Percentiles rank a stretch among this genome's conserved stretches.
These are phyloP conservation scores for Drosophila paracracens DNA, from an alignment of 2,888 invertebrate genomes.

Conservation along the genomic window DNA sequence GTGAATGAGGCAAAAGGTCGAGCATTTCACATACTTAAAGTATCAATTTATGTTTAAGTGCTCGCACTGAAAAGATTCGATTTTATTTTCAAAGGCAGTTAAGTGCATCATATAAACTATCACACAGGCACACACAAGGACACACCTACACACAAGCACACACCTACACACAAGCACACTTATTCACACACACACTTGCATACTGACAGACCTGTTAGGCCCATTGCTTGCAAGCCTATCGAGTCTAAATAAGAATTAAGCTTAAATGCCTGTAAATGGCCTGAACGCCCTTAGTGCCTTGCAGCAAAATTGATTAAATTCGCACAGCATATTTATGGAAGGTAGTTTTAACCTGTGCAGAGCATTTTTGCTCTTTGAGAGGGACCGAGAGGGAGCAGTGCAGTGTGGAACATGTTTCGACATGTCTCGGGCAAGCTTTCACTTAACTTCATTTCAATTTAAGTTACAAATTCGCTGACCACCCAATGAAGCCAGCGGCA, in stretches of 20 bases:
- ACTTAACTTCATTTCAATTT: constrained; percentile 39
- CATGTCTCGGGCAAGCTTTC: constrained; percentile 9
- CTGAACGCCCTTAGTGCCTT: constrained; percentile 11
- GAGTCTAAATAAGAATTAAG: constrained; percentile 6
- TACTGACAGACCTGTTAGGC: not conserved
- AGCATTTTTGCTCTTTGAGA: not conserved
- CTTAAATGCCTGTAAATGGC: constrained; percentile 12
- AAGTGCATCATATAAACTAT: not conserved
- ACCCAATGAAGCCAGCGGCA: constrained; percentile 10
- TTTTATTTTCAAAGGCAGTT: not conserved
- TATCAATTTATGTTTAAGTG: not conserved
- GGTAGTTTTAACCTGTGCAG: not conserved
- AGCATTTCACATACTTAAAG: not conserved
- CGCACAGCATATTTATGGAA: not conserved
- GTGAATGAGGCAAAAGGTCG: not conserved
- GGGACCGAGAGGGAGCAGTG: not conserved
- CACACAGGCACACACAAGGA: not conserved
- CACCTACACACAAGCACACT: not conserved
- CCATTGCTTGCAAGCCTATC: constrained; percentile 12
- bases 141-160: not conserved
- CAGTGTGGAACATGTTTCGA: not conserved
- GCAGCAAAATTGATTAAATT: not conserved
- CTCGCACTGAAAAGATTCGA: not conserved
- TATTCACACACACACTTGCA: constrained; percentile 4
- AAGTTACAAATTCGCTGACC: constrained; percentile 33